Base-by-base conservation (phyloP, 2,888 invertebrate genomes). In the Chaetogeoica ovagalla region DNA sequence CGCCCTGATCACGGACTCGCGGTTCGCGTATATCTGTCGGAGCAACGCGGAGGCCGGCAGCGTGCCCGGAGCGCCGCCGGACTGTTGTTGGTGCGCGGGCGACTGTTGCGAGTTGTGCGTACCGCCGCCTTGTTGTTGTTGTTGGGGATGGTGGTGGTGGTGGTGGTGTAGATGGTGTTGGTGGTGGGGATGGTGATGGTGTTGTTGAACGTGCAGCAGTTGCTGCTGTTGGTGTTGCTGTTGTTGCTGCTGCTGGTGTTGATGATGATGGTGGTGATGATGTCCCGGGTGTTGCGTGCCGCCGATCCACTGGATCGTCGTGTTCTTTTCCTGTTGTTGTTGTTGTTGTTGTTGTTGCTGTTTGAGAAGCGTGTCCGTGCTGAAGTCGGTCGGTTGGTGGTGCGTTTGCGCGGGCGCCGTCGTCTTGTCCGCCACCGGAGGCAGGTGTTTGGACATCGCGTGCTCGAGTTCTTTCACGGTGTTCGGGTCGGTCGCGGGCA, bases 381-480 rank as follows among this genome's bases (percentile, higher is more conserved):
- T 95, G 85, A 95, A 95, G 85, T 95, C 95, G 0, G 95, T 95
- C 1, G 93, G 84, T 55, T 83, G 83, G 71, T 83, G 83, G n/a
- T n/a, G n/a, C 21, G 65, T n/a, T 57, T 9, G 37, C 37, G 8
- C 70, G 59, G 59, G 11, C 43, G 43, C 19, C n/a, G 48, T 15
- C 71, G 65, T 83, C 60, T 84, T 83, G 81, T 85, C 83, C 5
- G 87, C 86, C 7, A 87, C 86, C 5, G 88, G 87, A 0, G 94
- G 94, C 81, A 97, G 88, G 88, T 97, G 97, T 85, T 96, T 96
- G 30, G 97, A 96, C 97, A 97, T 97, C 68, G 95, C 97, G 85
- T 96, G 95, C 86, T 97, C 97, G 84, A 97, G 88, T 85, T 97
- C 96, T 87, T 96, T 95, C 0, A 96, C 95, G 1, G 95, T 93